These are phyloP conservation scores for Lepidocolaptes lacrymiger DNA, from an alignment of 2,797 vertebrate species.

Conservation along the genomic window DNA sequence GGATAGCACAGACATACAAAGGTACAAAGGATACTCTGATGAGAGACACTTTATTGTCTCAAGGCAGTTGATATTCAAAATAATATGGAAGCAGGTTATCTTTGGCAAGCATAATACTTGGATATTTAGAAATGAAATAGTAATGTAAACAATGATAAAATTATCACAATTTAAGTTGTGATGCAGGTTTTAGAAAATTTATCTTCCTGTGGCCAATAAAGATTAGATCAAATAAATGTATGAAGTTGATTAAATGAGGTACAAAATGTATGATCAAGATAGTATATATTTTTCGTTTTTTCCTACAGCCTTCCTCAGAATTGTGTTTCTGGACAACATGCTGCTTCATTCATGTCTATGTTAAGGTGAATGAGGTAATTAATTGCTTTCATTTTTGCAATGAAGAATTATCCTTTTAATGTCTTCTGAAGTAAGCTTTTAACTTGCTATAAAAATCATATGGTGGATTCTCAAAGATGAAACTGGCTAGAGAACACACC, in stretches of 20 bases:
- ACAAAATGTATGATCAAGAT: not conserved
- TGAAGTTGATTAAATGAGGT: not conserved
- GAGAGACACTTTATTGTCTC: not conserved
- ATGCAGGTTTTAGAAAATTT: not conserved
- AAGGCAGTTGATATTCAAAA: not conserved
- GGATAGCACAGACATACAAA: not conserved
- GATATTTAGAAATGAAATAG: not conserved
- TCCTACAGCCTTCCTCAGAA: not conserved
- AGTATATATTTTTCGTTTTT: not conserved
- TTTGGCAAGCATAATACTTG: not conserved
- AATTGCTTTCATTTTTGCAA: not conserved
- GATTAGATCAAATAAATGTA: not conserved
- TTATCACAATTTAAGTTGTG: not conserved
- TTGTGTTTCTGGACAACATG: not conserved
- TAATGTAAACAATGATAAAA: not conserved
- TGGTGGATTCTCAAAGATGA: not conserved
- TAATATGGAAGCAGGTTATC: not conserved
- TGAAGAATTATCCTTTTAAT: not conserved
- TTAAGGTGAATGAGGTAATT: not conserved
- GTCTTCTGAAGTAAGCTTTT: not conserved
- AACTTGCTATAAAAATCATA: not conserved
- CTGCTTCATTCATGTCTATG: not conserved
- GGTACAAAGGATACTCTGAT: not conserved
- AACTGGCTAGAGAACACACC: not conserved
- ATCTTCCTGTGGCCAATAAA: not conserved